phyloP scores from a whole-genome alignment of 1,140 invertebrate species.

The Nomia melanderi region DNA sequence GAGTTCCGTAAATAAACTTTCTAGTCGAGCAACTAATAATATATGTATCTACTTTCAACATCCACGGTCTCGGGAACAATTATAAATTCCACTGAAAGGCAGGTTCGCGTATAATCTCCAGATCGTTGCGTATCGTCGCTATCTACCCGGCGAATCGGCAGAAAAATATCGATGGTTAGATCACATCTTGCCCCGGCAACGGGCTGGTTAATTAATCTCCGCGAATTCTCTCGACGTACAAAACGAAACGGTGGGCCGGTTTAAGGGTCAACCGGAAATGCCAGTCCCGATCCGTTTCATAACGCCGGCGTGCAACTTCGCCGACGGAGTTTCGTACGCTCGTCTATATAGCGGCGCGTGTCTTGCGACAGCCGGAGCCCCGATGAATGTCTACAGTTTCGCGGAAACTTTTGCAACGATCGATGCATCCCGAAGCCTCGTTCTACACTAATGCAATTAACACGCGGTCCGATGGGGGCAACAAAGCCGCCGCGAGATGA shows the following conservation, averaged over 20 bases:
- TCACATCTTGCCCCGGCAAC: neutral
- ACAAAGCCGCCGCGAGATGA: slow-evolving; percentile 54
- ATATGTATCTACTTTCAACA: no score
- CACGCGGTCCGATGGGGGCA: slow-evolving; percentile 51
- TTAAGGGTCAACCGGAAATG: slow-evolving; percentile 21
- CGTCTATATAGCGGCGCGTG: neutral
- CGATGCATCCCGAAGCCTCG: slow-evolving; percentile 33
- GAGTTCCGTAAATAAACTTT: no score
- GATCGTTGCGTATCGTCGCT: no score
- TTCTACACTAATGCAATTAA: slow-evolving; percentile 66
- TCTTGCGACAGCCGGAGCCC: slow-evolving; percentile 15
- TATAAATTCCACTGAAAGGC: no score
- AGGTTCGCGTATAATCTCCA: no score
- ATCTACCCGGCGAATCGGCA: neutral
- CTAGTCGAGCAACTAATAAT: no score
- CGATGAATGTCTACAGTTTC: slow-evolving; percentile 21
- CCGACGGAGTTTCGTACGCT: neutral
- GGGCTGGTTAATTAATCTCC: neutral
- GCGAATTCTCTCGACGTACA: neutral
- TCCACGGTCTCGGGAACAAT: no score
- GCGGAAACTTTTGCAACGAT: slow-evolving; percentile 44
- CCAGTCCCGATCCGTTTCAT: slow-evolving; percentile 35
- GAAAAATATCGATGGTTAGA: neutral
- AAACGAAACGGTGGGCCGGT: neutral
- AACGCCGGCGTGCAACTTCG: slow-evolving; percentile 7